phyloP scores from a whole-genome alignment of 2,797 vertebrate genomes.

The Scyliorhinus canicula region DNA sequence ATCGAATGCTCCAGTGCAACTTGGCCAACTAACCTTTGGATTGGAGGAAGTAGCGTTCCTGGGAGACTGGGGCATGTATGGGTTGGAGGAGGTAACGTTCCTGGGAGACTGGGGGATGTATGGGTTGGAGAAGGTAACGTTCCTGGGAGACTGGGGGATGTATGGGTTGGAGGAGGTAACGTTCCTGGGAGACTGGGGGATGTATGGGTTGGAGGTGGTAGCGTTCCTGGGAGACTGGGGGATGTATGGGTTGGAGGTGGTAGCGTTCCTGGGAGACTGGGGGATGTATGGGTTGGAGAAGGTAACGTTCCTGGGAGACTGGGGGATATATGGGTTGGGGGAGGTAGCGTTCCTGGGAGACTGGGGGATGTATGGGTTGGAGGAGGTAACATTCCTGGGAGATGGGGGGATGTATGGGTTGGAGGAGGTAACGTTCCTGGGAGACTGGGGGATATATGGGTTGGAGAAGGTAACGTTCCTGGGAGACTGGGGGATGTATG shows the following conservation, averaged over 20 bases:
- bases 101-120: not conserved
- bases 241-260: not conserved
- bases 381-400: not conserved
- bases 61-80: too few species aligned
- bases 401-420: not conserved
- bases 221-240: not conserved
- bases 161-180: not conserved
- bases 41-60: not conserved
- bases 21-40: too few species aligned
- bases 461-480: not conserved
- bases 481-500: not conserved
- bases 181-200: not conserved
- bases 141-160: not conserved
- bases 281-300: not conserved
- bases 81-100: not conserved
- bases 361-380: not conserved
- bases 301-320: not conserved
- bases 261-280: not conserved
- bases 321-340: not conserved
- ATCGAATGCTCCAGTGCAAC: too few species aligned
- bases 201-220: not conserved
- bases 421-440: not conserved
- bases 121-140: not conserved
- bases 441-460: not conserved
- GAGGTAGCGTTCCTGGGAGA: not conserved